phyloP scores from a whole-genome alignment of 2,113 vertebrate species.

The Sialia sialis region DNA sequence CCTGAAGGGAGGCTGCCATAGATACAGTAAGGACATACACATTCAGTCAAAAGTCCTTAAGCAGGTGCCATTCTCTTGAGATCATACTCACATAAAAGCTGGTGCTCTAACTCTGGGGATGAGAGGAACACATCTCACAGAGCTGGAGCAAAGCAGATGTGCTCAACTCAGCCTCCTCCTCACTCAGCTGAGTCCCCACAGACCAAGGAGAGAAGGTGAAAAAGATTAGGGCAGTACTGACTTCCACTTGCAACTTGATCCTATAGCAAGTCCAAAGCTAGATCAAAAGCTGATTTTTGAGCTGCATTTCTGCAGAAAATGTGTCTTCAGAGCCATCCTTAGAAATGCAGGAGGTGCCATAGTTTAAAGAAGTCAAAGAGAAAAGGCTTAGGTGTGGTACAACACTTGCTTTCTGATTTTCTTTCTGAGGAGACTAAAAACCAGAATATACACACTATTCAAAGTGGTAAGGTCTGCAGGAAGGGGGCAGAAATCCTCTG shows the following conservation, averaged over 20 bases:
- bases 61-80: neutral
- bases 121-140: rapidly evolving
- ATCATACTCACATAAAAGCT: neutral
- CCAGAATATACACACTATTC: neutral
- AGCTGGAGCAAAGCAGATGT: neutral
- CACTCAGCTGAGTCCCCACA: neutral
- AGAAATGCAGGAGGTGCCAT: neutral
- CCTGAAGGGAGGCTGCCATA: neutral
- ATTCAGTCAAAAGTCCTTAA: neutral
- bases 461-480: neutral
- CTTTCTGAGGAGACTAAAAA: neutral
- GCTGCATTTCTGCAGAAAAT: neutral
- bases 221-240: neutral
- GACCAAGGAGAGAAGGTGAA: neutral
- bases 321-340: neutral
- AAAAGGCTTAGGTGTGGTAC: neutral
- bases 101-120: neutral
- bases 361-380: neutral
- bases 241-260: neutral
- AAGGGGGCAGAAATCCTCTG: neutral
- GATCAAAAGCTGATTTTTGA: neutral
- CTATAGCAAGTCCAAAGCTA: neutral
- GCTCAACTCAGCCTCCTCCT: neutral
- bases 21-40: neutral
- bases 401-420: neutral